These are phyloP conservation scores for Rhamnusium bicolor DNA, from an alignment of 2,888 invertebrate genomes.

Conservation along the genomic window DNA sequence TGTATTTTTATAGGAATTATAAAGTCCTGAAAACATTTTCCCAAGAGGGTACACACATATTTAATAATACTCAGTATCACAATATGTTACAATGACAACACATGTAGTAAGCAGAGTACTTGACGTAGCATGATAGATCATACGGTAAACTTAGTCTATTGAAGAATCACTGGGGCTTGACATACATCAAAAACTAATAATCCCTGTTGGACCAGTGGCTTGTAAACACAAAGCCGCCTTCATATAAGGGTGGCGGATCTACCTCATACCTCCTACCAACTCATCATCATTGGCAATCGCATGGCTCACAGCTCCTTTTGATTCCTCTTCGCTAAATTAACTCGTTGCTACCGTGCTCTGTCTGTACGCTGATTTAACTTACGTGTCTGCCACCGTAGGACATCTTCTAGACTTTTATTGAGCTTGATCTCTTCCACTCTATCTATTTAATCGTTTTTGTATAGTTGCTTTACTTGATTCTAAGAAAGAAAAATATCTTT, in stretches of 20 bases:
- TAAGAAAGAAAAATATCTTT: not conserved
- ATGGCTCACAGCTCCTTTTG: conserved; percentile 44
- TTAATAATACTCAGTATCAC: conserved; percentile 38
- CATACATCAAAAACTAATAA: conserved; percentile 56
- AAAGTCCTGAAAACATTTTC: conserved; percentile 43
- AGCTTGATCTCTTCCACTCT: conserved; percentile 13
- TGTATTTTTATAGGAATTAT: conserved; percentile 14
- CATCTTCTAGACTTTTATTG: conserved; percentile 25
- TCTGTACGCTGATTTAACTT: conserved; percentile 17
- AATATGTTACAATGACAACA: conserved; percentile 54
- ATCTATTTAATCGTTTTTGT: not conserved
- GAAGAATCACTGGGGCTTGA: conserved; percentile 43
- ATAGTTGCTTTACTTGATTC: not conserved
- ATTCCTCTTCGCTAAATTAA: conserved; percentile 46
- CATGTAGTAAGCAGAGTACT: conserved; percentile 50
- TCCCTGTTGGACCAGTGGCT: conserved; percentile 59
- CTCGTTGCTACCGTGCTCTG: conserved; percentile 34
- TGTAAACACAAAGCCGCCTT: conserved; percentile 57
- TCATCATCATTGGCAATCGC: conserved; percentile 18
- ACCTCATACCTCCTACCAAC: conserved; percentile 34
- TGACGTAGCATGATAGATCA: conserved; percentile 58
- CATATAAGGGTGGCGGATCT: conserved; percentile 34
- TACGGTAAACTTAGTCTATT: conserved; percentile 60
- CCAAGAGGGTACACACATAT: conserved; percentile 35
- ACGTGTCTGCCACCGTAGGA: conserved; percentile 13